Conservation (phyloP, 2,113 vertebrate genomes). For the Romanogobio albipinnatus region DNA sequence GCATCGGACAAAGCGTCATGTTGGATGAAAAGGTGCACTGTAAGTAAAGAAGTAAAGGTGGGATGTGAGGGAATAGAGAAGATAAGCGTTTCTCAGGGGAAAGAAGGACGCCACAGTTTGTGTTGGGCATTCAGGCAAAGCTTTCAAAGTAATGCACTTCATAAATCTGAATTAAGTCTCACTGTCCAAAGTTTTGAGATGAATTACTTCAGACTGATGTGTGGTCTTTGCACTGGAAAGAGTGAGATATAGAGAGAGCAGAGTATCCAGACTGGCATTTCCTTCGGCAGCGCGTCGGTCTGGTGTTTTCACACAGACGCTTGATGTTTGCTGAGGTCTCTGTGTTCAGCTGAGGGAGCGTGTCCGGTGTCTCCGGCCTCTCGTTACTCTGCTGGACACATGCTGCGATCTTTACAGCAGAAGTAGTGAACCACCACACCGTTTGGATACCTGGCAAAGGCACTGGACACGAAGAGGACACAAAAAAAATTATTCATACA, state of each 20-base stretch:
- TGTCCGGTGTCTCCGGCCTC: neutral
- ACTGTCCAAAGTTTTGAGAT: neutral
- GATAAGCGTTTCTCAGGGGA: neutral
- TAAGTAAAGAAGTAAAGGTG: neutral
- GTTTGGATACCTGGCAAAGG: constrained; percentile 96
- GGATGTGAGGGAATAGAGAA: neutral
- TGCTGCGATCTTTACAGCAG: constrained; percentile 92
- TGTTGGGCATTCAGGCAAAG: constrained; percentile 14
- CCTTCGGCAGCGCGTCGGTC: neutral
- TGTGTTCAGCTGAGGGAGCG: neutral
- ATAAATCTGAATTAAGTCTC: constrained; percentile 6
- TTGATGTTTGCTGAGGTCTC: neutral
- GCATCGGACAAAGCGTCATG: neutral
- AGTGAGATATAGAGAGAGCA: neutral
- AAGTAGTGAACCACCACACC: constrained; percentile 98
- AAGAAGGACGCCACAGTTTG: constrained; percentile 18
- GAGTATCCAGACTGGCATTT: neutral
- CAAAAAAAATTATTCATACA: neutral
- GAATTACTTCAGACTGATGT: constrained; percentile 39
- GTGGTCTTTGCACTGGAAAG: constrained; percentile 22
- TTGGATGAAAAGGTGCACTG: constrained; percentile 8
- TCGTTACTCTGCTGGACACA: constrained; percentile 83
- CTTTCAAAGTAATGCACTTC: constrained; percentile 10
- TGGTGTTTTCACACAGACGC: constrained; percentile 12
- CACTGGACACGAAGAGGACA: constrained; percentile 73